Evolutionary conservation across 2,888 invertebrate species (phyloP).

Genomic region (Drosophila leonis): DNA sequence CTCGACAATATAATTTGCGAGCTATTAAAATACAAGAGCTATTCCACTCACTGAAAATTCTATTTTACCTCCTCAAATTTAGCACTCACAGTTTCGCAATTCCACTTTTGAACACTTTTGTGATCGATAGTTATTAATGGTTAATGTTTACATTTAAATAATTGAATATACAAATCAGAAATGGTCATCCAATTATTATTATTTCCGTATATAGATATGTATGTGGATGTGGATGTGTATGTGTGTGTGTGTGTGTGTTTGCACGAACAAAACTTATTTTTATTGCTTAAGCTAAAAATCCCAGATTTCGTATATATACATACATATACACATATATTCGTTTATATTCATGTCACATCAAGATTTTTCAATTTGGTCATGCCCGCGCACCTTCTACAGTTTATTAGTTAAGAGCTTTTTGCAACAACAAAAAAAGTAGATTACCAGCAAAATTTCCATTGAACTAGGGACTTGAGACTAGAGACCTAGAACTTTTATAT

Average conservation of each 20-base stretch:
- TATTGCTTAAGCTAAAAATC: slow-evolving; percentile 13
- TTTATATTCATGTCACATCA: slow-evolving; percentile 12
- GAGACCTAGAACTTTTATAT: slow-evolving; percentile 2
- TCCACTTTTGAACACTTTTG: background rate
- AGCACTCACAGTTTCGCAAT: background rate
- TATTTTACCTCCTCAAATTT: background rate
- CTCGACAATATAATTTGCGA: slow-evolving; percentile 4
- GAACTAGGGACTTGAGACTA: background rate
- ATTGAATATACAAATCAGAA: background rate
- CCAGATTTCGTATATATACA: slow-evolving; percentile 2
- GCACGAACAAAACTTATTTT: slow-evolving; percentile 9
- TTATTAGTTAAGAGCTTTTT: slow-evolving; percentile 4
- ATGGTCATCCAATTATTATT: slow-evolving; percentile 8
- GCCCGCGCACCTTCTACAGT: slow-evolving; percentile 9
- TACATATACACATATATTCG: background rate
- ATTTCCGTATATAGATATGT: background rate
- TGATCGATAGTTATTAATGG: slow-evolving; percentile 4
- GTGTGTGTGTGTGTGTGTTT: background rate
- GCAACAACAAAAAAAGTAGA: background rate
- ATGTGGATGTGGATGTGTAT: background rate
- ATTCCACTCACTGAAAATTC: background rate
- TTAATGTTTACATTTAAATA: slow-evolving; percentile 7
- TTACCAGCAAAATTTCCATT: background rate
- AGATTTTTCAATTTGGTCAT: slow-evolving; percentile 6
- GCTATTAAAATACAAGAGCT: slow-evolving; percentile 2